Percentiles rank a stretch among this genome's conserved stretches.
Evolutionary conservation across 2,113 vertebrate genomes (phyloP).

Genomic region (Chaetura pelagica): DNA sequence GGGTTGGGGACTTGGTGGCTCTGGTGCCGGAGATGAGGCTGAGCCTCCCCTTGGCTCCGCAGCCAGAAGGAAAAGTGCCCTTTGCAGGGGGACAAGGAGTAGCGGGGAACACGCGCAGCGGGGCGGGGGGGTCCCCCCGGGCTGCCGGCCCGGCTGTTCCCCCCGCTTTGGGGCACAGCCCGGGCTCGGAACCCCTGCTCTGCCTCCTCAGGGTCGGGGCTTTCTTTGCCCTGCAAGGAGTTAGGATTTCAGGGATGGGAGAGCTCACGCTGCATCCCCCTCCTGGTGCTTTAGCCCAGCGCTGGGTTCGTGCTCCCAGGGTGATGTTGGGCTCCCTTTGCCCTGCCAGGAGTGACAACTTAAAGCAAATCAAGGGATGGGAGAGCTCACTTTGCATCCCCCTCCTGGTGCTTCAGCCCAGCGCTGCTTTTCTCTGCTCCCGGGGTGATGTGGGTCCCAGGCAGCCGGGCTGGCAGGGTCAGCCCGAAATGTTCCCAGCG

Average conservation of each 20-base stretch:
- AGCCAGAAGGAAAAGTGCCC: neutral
- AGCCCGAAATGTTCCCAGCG: neutral
- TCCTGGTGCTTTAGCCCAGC: no score
- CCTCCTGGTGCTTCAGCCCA: neutral
- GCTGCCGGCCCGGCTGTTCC: neutral
- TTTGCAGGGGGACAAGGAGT: neutral
- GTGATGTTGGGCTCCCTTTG: neutral
- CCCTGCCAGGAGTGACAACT: neutral
- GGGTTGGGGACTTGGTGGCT: no score
- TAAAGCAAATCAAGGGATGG: no score
- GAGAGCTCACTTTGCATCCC: no score
- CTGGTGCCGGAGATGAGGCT: no score
- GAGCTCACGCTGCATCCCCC: no score
- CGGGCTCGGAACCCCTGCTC: neutral
- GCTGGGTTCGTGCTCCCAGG: neutral
- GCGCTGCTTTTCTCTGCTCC: neutral
- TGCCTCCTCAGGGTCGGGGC: neutral
- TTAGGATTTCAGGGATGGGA: no score
- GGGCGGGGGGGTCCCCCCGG: fast-evolving
- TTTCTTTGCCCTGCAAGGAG: neutral
- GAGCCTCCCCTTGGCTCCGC: no score
- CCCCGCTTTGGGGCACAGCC: neutral
- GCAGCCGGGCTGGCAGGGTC: neutral
- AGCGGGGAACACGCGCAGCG: fast-evolving
- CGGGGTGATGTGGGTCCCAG: neutral